Conservation (phyloP, 2,888 invertebrate genomes). For the Drosophila demipolita region DNA sequence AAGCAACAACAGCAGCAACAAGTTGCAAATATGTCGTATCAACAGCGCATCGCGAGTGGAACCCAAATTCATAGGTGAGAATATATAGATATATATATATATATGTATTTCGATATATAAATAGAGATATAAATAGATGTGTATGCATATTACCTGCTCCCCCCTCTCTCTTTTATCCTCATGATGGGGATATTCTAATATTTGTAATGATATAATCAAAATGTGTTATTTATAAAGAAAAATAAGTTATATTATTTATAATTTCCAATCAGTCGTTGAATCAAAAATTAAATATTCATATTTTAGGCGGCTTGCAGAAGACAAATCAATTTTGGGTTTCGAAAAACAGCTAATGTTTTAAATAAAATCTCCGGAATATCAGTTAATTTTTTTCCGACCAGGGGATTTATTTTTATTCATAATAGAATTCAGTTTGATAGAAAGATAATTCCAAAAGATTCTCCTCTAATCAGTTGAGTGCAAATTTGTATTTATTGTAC, state of each 20-base stretch:
- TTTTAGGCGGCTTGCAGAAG: background rate
- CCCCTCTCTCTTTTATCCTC: too few species aligned
- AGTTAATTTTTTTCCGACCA: background rate
- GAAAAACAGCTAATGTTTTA: too few species aligned
- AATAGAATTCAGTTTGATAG: background rate
- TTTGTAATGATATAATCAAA: background rate
- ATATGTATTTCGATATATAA: background rate
- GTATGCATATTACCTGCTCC: too few species aligned
- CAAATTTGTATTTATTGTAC: background rate
- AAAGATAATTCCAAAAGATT: background rate
- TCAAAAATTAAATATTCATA: background rate
- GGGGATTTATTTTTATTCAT: background rate
- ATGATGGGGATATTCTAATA: too few species aligned
- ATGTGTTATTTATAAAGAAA: background rate
- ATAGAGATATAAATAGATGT: background rate
- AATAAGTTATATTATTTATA: background rate
- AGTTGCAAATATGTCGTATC: conserved; percentile 84
- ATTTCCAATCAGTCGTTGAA: background rate
- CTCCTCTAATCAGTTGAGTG: too few species aligned
- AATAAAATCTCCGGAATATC: too few species aligned
- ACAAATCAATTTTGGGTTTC: too few species aligned
- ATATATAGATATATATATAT: background rate
- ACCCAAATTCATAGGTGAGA: conserved; percentile 85
- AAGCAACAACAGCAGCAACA: conserved; percentile 79
- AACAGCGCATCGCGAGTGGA: conserved; percentile 84